Evolutionary conservation across 2,797 vertebrate species (phyloP).

Genomic region (Typhlichthys subterraneus): DNA sequence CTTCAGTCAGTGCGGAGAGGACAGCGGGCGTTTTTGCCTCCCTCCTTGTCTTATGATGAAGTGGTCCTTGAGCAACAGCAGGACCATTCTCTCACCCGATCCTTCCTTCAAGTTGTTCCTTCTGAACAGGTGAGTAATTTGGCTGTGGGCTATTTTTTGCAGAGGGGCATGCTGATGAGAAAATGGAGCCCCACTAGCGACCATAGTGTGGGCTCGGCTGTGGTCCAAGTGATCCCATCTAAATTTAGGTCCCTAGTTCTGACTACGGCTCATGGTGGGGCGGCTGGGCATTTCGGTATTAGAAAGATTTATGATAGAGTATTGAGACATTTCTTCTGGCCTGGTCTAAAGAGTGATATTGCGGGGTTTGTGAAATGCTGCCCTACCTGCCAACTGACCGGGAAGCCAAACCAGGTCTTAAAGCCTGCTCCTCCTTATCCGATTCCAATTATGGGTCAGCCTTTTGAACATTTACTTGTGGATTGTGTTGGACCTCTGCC

Average conservation of each 20-base stretch:
- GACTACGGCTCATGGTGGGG: background rate
- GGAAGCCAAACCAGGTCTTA: background rate
- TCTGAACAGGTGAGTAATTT: too few relatives aligned
- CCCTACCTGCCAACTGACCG: background rate
- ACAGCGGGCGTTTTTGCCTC: background rate
- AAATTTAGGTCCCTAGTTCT: background rate
- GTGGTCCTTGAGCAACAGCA: background rate
- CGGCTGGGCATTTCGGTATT: background rate
- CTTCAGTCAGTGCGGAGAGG: too few relatives aligned
- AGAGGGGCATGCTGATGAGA: background rate
- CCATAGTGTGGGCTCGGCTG: background rate
- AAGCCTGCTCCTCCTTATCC: background rate
- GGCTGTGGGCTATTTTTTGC: background rate
- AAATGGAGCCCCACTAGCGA: background rate
- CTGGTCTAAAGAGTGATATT: background rate
- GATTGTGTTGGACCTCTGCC: too few relatives aligned
- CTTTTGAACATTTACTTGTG: background rate
- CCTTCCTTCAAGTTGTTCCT: too few relatives aligned
- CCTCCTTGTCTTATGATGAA: background rate
- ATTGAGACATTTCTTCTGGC: slow-evolving; percentile 1
- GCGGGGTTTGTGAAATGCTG: background rate
- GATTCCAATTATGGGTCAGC: background rate
- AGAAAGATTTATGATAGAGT: background rate
- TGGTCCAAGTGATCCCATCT: background rate
- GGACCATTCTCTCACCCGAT: too few relatives aligned